These are phyloP conservation scores for Megalurothrips usitatus DNA, from an alignment of 2,888 invertebrate species.

Conservation along the genomic window DNA sequence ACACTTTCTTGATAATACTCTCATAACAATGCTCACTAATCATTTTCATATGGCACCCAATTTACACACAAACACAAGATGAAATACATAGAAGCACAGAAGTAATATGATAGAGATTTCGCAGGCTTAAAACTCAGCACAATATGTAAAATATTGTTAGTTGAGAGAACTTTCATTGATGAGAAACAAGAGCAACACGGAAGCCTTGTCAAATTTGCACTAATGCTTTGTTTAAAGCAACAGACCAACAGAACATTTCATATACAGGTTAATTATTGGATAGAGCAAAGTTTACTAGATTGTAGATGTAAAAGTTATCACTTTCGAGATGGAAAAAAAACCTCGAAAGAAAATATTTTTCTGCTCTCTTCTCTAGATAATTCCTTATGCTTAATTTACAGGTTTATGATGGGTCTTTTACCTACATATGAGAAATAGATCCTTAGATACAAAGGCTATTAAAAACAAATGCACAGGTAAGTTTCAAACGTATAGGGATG, in stretches of 20 bases:
- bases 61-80: constrained; percentile 6
- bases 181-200: not conserved
- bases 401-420: constrained; percentile 1
- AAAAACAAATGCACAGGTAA: constrained; percentile 17
- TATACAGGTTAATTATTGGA: not conserved
- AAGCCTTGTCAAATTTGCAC: constrained; percentile 19
- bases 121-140: constrained; percentile 19
- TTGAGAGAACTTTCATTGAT: not conserved
- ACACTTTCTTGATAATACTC: constrained; percentile 25
- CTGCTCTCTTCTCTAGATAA: constrained; percentile 14
- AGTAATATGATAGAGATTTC: constrained; percentile 7
- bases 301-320: not conserved
- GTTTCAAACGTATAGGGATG: not conserved
- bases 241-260: not conserved
- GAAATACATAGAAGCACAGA: constrained; percentile 13
- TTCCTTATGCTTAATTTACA: constrained; percentile 21
- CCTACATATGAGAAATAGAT: constrained; percentile 23
- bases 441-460: not conserved
- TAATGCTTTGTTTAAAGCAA: not conserved
- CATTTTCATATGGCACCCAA: constrained; percentile 26
- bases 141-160: constrained; percentile 12
- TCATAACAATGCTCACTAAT: constrained; percentile 25
- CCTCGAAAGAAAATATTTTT: not conserved
- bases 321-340: not conserved
- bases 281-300: not conserved